Percentiles rank a stretch among this genome's conserved stretches.
Evolutionary conservation across 2,113 vertebrate species (phyloP).

Genomic region (Neopipo cinnamomea): DNA sequence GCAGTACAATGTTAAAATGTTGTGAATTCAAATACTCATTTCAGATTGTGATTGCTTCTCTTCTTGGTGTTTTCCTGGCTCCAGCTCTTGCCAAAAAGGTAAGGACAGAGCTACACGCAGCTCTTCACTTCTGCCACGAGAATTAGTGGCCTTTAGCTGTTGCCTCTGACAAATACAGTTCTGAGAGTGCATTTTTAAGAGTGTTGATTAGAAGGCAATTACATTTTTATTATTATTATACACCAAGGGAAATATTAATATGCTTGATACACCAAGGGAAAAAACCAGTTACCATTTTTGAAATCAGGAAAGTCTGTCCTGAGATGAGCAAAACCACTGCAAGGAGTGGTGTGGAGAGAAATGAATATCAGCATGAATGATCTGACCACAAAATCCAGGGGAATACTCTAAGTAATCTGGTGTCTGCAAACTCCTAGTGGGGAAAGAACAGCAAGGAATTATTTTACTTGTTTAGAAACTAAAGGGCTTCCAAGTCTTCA

Average conservation of each 20-base stretch:
- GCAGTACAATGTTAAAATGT: neutral
- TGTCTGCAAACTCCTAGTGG: neutral
- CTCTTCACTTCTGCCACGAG: neutral
- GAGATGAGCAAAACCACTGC: neutral
- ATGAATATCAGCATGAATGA: neutral
- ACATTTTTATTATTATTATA: neutral
- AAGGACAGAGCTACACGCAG: neutral
- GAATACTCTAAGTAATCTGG: neutral
- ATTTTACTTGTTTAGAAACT: neutral
- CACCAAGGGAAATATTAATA: neutral
- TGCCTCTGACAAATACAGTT: neutral
- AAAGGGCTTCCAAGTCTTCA: neutral
- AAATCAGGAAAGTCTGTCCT: neutral
- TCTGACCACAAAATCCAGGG: neutral
- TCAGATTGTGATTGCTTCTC: conserved; percentile 50
- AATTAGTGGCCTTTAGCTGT: neutral
- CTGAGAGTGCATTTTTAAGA: neutral
- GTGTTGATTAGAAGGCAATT: neutral
- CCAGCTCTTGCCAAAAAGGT: conserved; percentile 13
- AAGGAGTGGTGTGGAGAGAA: neutral
- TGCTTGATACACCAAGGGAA: neutral
- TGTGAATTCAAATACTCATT: conserved; percentile 1
- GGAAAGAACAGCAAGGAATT: neutral
- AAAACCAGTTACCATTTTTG: neutral
- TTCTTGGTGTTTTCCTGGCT: conserved; percentile 53